A percentile compares a stretch with the other conserved stretches of the same genome.
Evolutionary conservation across 2,888 invertebrate genomes (phyloP).

Genomic region (Diarsia mendica): DNA sequence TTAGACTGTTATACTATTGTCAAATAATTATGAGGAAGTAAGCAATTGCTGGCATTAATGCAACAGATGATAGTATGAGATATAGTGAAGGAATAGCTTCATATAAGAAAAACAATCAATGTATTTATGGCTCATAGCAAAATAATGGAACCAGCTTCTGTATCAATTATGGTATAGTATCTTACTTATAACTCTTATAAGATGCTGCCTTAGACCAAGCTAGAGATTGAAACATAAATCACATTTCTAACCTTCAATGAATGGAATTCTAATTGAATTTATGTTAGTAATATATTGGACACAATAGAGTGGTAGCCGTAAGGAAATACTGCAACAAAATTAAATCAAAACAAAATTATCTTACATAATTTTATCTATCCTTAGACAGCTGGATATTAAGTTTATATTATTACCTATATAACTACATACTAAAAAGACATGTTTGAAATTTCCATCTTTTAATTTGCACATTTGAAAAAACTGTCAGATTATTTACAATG

Average conservation of each 20-base stretch:
- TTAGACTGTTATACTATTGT: no score
- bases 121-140: neutral
- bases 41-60: neutral
- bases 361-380: neutral
- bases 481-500: neutral
- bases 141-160: neutral
- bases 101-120: neutral
- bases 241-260: neutral
- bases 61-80: neutral
- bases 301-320: neutral
- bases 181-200: neutral
- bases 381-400: neutral
- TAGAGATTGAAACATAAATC: neutral
- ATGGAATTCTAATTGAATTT: neutral
- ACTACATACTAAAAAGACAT: neutral
- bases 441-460: neutral
- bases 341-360: neutral
- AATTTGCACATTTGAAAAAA: neutral
- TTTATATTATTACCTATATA: neutral
- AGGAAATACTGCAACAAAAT: no score
- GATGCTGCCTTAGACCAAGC: neutral
- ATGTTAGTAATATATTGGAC: neutral
- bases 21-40: neutral
- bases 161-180: neutral
- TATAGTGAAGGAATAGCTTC: neutral